These are phyloP conservation scores for Chaetodon trifascialis DNA, from an alignment of 2,113 vertebrate genomes.

Conservation along the genomic window DNA sequence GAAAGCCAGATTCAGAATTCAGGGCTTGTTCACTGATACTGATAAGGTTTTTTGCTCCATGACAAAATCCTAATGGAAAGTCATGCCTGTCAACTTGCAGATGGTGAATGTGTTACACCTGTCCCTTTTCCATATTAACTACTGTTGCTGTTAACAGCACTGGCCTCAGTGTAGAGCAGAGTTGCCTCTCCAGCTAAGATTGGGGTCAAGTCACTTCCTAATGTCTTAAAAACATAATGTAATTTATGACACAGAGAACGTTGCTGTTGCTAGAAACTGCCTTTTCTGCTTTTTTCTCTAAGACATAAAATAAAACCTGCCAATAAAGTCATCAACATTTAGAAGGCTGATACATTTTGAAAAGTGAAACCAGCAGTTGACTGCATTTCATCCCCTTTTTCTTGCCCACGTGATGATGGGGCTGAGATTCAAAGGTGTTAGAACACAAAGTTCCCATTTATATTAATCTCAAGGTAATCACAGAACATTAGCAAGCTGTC, in stretches of 20 bases:
- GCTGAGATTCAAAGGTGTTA: not conserved
- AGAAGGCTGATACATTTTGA: not conserved
- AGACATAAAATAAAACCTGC: not conserved
- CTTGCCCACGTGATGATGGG: not conserved
- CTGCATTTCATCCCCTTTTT: not conserved
- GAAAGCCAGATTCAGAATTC: conserved; percentile 63
- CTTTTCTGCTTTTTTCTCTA: not conserved
- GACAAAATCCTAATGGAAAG: conserved; percentile 67
- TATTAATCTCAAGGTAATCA: conserved; percentile 60
- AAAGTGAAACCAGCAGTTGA: not conserved
- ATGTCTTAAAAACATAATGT: conserved; percentile 9
- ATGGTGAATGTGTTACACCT: conserved; percentile 59
- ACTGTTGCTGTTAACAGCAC: conserved; percentile 31
- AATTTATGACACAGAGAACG: not conserved
- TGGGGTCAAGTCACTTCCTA: not conserved
- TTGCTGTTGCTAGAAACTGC: not conserved
- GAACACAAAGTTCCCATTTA: conserved; percentile 18
- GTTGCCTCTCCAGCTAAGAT: not conserved
- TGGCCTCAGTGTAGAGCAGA: conserved; percentile 13
- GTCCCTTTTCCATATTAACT: conserved; percentile 50
- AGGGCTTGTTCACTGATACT: conserved; percentile 50
- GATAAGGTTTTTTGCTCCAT: conserved; percentile 67
- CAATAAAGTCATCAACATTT: not conserved
- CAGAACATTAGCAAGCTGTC: conserved; percentile 48
- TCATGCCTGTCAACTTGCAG: conserved; percentile 56